Evolutionary conservation across 1,140 invertebrate genomes (phyloP).

Genomic region (Agrilus planipennis): DNA sequence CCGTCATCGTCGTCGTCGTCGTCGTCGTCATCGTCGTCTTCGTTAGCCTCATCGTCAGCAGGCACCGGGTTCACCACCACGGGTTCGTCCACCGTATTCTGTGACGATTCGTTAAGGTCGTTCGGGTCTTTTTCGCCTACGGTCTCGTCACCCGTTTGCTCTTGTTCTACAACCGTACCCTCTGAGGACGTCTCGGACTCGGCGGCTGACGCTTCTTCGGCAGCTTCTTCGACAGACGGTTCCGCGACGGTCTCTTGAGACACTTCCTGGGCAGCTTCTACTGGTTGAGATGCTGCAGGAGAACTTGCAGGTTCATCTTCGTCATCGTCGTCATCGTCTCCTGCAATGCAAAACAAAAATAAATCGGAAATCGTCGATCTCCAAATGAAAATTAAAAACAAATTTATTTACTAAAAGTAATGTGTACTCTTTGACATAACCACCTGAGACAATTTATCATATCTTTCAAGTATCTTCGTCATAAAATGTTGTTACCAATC

Average conservation of each 20-base stretch:
- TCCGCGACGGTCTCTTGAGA: slow-evolving; percentile 33
- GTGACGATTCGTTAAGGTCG: slow-evolving; percentile 28
- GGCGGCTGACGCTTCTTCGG: slow-evolving; percentile 33
- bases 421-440: too few relatives aligned
- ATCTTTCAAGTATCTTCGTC: too few relatives aligned
- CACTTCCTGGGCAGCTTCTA: slow-evolving; percentile 16
- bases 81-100: slow-evolving; percentile 20
- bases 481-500: too few relatives aligned
- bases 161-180: slow-evolving; percentile 24
- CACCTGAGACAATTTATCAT: too few relatives aligned
- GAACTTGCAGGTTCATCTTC: slow-evolving; percentile 49
- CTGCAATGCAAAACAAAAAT: slow-evolving; percentile 8
- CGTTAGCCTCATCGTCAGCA: slow-evolving; percentile 30
- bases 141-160: slow-evolving; percentile 23
- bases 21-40: slow-evolving; percentile 46
- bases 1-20: slow-evolving; percentile 49
- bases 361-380: not conserved
- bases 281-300: slow-evolving; percentile 29
- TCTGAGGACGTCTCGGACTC: slow-evolving; percentile 11
- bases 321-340: slow-evolving; percentile 46
- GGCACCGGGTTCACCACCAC: slow-evolving; percentile 27
- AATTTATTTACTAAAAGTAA: too few relatives aligned
- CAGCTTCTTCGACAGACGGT: slow-evolving; percentile 29
- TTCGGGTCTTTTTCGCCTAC: slow-evolving; percentile 29
- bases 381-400: not conserved